Conservation (phyloP, 2,888 invertebrate genomes). For the Orthosia cruda region DNA sequence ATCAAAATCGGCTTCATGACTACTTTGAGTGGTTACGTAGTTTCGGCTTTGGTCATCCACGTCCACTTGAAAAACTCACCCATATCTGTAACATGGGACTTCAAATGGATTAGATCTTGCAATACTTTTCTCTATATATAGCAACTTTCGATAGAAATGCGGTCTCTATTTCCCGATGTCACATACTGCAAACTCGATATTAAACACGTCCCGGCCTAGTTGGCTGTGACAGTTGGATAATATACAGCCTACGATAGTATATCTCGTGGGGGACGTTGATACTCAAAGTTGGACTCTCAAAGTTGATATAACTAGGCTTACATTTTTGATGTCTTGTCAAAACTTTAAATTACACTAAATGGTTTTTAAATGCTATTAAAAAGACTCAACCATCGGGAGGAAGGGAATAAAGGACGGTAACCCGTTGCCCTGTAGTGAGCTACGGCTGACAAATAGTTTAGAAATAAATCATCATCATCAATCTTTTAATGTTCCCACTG, state of each 20-base stretch:
- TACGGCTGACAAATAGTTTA: not conserved
- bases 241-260: constrained; percentile 23
- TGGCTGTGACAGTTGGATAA: constrained; percentile 53
- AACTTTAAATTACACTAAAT: not conserved
- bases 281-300: constrained; percentile 32
- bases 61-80: too few relatives aligned
- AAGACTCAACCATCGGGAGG: not conserved
- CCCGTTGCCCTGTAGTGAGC: not conserved
- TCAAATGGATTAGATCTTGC: constrained; percentile 14
- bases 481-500: too few relatives aligned
- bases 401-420: not conserved
- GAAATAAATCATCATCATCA: not conserved
- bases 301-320: constrained; percentile 3
- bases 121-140: constrained; percentile 19
- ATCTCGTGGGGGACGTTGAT: constrained; percentile 36
- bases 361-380: not conserved
- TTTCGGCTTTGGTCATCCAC: too few relatives aligned
- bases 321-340: not conserved
- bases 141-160: constrained; percentile 36
- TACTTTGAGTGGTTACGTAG: too few relatives aligned
- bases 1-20: too few relatives aligned
- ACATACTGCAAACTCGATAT: constrained; percentile 54
- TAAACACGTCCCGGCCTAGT: constrained; percentile 50
- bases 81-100: not conserved
- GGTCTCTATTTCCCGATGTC: constrained; percentile 48